Conservation (phyloP, 2,888 invertebrate genomes). For the Xylocampa areola region DNA sequence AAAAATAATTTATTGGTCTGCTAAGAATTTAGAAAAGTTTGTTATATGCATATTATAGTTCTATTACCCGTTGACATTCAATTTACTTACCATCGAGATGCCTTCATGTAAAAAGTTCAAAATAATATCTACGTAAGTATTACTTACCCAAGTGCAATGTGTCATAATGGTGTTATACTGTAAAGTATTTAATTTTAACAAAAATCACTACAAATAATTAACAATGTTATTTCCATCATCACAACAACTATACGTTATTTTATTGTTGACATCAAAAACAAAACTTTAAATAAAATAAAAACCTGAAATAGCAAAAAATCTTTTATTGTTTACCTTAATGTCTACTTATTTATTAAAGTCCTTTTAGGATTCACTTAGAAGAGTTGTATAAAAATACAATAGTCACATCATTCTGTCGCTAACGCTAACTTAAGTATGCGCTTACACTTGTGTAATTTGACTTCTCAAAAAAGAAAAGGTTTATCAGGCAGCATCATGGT, state of each 20-base stretch:
- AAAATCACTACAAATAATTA: slow-evolving; percentile 21
- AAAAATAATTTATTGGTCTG: slow-evolving; percentile 38
- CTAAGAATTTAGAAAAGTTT: slow-evolving; percentile 38
- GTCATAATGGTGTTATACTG: slow-evolving; percentile 15
- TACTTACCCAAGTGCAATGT: slow-evolving; percentile 34
- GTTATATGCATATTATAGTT: slow-evolving; percentile 47
- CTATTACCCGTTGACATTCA: slow-evolving; percentile 44
- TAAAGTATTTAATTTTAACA: slow-evolving; percentile 27
- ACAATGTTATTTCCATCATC: slow-evolving; percentile 51
- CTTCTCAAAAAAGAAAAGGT: not conserved
- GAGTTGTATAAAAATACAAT: slow-evolving; percentile 44
- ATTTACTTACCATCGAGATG: slow-evolving; percentile 50
- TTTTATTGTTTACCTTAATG: slow-evolving; percentile 74
- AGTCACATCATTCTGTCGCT: slow-evolving; percentile 10
- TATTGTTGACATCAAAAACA: slow-evolving; percentile 82
- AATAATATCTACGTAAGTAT: slow-evolving; percentile 16
- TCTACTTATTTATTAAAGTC: slow-evolving; percentile 34
- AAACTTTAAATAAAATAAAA: slow-evolving; percentile 80
- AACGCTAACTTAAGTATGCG: slow-evolving; percentile 1
- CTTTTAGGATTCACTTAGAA: slow-evolving; percentile 25
- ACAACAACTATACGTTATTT: slow-evolving; percentile 63
- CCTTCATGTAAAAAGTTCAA: slow-evolving; percentile 30
- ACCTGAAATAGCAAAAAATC: slow-evolving; percentile 73
- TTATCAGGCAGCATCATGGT: slow-evolving; percentile 69
- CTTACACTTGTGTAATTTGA: slow-evolving; percentile 21